phyloP scores from a whole-genome alignment of 2,888 invertebrate genomes.

The Diarsia rubi region DNA sequence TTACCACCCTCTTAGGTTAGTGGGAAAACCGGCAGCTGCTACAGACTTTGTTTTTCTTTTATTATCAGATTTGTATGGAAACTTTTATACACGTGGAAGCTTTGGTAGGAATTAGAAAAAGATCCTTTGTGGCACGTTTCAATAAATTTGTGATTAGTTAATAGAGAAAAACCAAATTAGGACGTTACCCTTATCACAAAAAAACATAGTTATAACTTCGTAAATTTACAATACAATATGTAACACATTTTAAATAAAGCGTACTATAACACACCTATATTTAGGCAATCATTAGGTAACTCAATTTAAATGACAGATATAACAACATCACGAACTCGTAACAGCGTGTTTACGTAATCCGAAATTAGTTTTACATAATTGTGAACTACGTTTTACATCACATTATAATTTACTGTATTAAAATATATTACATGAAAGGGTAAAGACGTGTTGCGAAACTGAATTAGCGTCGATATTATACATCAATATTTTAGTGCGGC shows the following conservation, averaged over 20 bases:
- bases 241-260: constrained; percentile 1
- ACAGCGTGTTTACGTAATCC: constrained; percentile 46
- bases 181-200: not conserved
- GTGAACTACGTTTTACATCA: constrained; percentile 18
- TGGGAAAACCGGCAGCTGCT: constrained; percentile 42
- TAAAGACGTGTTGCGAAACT: constrained; percentile 50
- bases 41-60: constrained; percentile 19
- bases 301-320: constrained; percentile 29
- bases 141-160: not conserved
- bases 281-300: constrained; percentile 9
- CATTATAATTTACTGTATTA: constrained; percentile 33
- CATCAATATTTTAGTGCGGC: constrained; percentile 60
- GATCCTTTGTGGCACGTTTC: not conserved
- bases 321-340: constrained; percentile 37
- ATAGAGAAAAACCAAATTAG: not conserved
- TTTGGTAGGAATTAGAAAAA: constrained; percentile 9
- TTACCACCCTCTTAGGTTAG: not conserved
- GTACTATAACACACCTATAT: not conserved
- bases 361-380: constrained; percentile 44
- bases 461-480: constrained; percentile 51
- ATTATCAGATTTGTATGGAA: constrained; percentile 27
- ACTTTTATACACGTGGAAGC: constrained; percentile 12
- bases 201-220: not conserved
- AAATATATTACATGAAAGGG: constrained; percentile 34
- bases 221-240: not conserved